Evolutionary conservation across 1,140 invertebrate genomes (phyloP).

Genomic region (Hylyphantes graminicola): DNA sequence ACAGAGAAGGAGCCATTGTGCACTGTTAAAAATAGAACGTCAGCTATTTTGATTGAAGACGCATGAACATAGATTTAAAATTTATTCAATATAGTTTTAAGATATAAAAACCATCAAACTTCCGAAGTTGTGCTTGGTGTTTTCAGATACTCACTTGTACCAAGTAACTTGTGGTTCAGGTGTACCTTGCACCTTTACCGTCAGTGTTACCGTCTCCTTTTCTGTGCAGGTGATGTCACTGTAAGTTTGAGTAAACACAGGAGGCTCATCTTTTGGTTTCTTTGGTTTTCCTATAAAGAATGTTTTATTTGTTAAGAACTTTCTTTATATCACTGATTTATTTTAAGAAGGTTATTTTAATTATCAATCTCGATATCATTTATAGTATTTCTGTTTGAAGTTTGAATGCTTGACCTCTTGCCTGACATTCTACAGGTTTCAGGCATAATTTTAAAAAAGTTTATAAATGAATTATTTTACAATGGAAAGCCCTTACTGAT

Average conservation of each 20-base stretch:
- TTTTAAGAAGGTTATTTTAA: background rate
- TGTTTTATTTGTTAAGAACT: background rate
- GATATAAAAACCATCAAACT: background rate
- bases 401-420: too few species aligned
- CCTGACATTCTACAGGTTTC: too few species aligned
- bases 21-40: background rate
- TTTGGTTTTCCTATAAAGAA: constrained; percentile 49
- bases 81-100: background rate
- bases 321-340: background rate
- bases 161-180: constrained; percentile 89
- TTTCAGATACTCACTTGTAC: constrained; percentile 74
- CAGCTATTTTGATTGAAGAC: background rate
- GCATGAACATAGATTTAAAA: background rate
- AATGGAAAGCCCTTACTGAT: too few species aligned
- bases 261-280: constrained; percentile 75
- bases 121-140: background rate
- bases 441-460: too few species aligned
- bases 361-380: too few species aligned
- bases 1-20: too few species aligned
- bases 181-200: constrained; percentile 87
- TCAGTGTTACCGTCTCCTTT: constrained; percentile 81
- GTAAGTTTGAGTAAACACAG: constrained; percentile 87
- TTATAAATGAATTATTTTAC: too few species aligned
- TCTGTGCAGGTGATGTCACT: constrained; percentile 83
- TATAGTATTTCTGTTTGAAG: too few species aligned